Conservation (phyloP, 2,113 vertebrate species). For the Casuarius casuarius region DNA sequence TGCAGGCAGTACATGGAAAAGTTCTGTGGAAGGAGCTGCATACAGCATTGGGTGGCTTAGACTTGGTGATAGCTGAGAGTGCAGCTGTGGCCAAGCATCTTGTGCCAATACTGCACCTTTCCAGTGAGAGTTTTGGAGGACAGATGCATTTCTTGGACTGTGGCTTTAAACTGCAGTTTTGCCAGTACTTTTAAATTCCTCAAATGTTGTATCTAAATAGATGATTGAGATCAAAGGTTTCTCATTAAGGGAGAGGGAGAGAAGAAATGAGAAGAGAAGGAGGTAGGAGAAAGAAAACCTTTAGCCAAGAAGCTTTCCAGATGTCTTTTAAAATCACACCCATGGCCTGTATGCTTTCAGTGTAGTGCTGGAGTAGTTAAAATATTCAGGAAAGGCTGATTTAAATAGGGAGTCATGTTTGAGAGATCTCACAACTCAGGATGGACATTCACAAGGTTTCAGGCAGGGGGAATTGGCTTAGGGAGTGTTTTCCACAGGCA, state of each 20-base stretch:
- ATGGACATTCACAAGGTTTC: neutral
- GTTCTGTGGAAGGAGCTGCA: neutral
- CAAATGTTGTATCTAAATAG: neutral
- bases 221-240: neutral
- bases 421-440: neutral
- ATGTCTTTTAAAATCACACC: neutral
- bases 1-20: neutral
- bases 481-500: neutral
- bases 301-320: neutral
- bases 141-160: fast-evolving
- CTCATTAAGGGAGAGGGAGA: neutral
- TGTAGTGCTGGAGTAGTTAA: neutral
- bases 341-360: neutral
- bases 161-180: neutral
- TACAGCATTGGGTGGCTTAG: neutral
- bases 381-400: neutral
- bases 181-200: neutral
- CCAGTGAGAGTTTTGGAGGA: neutral
- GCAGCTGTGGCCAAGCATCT: neutral
- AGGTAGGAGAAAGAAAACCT: neutral
- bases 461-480: neutral
- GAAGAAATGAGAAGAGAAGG: neutral
- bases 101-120: fast-evolving
- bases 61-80: neutral
- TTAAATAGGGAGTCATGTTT: neutral